These are phyloP conservation scores for Cephalopholis sonnerati DNA, from an alignment of 2,113 vertebrate species.

Conservation along the genomic window DNA sequence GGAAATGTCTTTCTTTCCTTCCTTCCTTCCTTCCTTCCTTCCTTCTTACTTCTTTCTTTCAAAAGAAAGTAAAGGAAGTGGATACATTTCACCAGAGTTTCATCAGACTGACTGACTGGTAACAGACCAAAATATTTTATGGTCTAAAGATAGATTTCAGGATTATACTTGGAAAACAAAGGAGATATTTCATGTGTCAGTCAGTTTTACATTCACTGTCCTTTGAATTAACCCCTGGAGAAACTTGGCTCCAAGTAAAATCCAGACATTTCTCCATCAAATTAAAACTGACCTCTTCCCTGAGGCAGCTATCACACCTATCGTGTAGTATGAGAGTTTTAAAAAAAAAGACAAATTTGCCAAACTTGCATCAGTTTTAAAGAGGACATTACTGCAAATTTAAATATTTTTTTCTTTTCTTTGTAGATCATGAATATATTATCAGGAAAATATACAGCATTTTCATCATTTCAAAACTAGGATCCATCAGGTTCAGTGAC, in stretches of 20 bases:
- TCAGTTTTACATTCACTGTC: constrained; percentile 38
- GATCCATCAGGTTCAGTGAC: neutral
- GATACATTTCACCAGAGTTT: constrained; percentile 42
- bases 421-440: constrained; percentile 2
- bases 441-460: neutral
- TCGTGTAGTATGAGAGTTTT: constrained; percentile 5
- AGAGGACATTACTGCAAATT: neutral
- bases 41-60: constrained; percentile 5
- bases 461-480: constrained; percentile 15
- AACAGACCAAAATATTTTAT: constrained; percentile 24
- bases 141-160: constrained; percentile 24
- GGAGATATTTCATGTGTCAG: constrained; percentile 37
- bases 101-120: constrained; percentile 26
- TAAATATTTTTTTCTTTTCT: neutral
- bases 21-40: neutral
- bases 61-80: constrained; percentile 1
- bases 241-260: constrained; percentile 35
- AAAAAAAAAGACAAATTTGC: constrained; percentile 3
- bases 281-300: constrained; percentile 40
- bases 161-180: constrained; percentile 37
- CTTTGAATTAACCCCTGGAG: constrained; percentile 40
- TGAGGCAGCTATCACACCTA: constrained; percentile 33
- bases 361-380: constrained; percentile 19
- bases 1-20: neutral
- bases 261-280: constrained; percentile 31